A percentile compares a stretch with the other conserved stretches of the same genome.
These are phyloP conservation scores for Pachydiplax longipennis DNA, from an alignment of 2,888 invertebrate species.

Conservation along the genomic window DNA sequence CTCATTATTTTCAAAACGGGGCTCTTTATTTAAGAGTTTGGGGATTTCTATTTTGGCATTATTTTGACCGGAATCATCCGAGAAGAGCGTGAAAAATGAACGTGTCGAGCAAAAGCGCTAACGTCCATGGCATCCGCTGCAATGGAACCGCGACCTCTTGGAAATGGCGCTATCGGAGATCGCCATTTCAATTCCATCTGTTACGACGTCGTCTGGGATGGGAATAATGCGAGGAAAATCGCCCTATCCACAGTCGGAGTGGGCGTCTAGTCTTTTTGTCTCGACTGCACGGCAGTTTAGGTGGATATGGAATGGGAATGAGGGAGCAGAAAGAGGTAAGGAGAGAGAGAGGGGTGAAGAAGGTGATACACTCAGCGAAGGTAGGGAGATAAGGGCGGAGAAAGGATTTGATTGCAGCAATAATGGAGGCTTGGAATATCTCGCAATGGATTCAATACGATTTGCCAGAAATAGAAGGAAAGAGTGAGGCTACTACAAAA, in stretches of 20 bases:
- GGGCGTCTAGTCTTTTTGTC: constrained; percentile 3
- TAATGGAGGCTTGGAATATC: too few species aligned
- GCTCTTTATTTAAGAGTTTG: too few species aligned
- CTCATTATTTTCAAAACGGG: too few species aligned
- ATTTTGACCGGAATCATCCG: too few species aligned
- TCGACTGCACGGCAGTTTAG: background rate
- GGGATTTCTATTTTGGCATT: too few species aligned
- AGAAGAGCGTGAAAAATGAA: background rate
- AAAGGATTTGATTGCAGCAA: background rate
- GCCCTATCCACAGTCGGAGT: background rate
- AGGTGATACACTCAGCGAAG: background rate
- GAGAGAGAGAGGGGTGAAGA: background rate
- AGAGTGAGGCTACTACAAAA: too few species aligned
- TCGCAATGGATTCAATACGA: too few species aligned
- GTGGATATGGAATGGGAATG: background rate
- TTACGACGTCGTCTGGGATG: background rate
- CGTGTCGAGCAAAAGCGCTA: background rate
- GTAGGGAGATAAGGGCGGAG: background rate
- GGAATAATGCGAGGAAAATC: constrained; percentile 9
- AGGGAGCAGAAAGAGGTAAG: background rate
- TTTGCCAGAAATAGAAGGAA: too few species aligned
- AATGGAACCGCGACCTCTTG: background rate
- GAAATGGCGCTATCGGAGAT: background rate
- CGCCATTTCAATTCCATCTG: constrained; percentile 17
- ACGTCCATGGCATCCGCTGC: background rate